Base-by-base conservation (phyloP, 2,888 invertebrate species). In the Epinotia brunnichana region DNA sequence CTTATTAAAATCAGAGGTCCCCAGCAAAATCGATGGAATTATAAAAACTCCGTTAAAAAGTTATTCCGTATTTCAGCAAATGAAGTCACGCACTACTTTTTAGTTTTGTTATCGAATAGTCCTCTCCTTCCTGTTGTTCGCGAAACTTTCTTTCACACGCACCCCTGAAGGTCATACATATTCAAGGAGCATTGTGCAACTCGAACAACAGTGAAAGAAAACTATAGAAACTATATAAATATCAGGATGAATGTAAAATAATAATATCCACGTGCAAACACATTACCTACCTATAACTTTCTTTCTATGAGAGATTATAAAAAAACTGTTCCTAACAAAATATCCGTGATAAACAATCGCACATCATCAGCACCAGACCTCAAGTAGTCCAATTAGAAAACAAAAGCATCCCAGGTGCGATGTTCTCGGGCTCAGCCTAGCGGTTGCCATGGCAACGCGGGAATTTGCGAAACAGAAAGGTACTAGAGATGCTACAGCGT, bases 351-450 rank as follows among this genome's bases (percentile, higher is more conserved):
- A 60, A 60, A 41, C 60, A 39, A 21, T 60, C 13, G 19, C 9
- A 21, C 13, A 15, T 24, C n/a, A 62, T 44, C 24, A n/a, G 15
- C 21, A 61, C 21, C 44, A 44, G 15, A 7, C 13, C 5, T 44
- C 15, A 44, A 44, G 60, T 15, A 21, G 44, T 2, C 15, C 61
- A 59, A 59, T 44, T 61, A 61, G n/a, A 21, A 61, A 61, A 61
- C 61, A 61, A 9, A 61, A 61, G 44, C 41, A 61, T 44, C 61
- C 24, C 44, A 44, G 44, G 41, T 61, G 41, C 15, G 41, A 9
- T 48, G 21, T 44, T 44, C 61, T 24, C 44, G 61, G 44, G 41
- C 3, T 2, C 44, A 15, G 44, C 44, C 61, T 21, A 15, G 44
- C 44, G 21, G 61, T 61, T 61, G 44, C 44, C 44, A 44, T 61